Base-by-base conservation (phyloP, 2,797 vertebrate species). In the Atherinosoma microstoma region DNA sequence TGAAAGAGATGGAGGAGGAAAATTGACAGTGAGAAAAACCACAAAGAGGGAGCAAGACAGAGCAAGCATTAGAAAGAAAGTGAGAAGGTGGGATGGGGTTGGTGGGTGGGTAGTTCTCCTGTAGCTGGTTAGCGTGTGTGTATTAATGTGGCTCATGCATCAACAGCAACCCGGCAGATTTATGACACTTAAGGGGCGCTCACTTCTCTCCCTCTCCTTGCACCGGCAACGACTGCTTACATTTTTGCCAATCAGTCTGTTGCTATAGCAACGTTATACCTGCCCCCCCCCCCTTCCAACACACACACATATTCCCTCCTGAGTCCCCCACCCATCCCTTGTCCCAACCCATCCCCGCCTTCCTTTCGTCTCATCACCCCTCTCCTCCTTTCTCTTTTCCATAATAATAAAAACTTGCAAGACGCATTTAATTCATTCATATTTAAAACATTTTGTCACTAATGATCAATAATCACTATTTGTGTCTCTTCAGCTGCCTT, bases 191-290 rank as follows among this genome's bases (percentile, higher is more conserved):
- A 96, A 95, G 97, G 96, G 96, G 96, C 95, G 93, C 95, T 95
- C 96, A 96, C 95, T 96, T 96, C 94, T 82, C 84, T 64, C 82
- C 53, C 67, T 96, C 94, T 97, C 94, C 95, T 96, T 95, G 95
- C 93, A 95, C 95, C 95, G 94, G 94, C 95, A 93, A 96, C 96
- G 95, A 96, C 96, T 96, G 96, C 97, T 97, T 96, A 97, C 96
- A 97, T 97, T 98, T 97, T 97, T 97, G 96, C 97, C 97, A 99
- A 98, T 99, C 96, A 98, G 97, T 96, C 96, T 97, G 97, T 98
- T 98, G 96, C 97, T 93, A 97, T 97, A 95, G 96, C 91, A 94
- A 98, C 96, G 59, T 91, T 87, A 88, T 93, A 95, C 94, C 93
- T 95, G 94, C 94, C 94, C 86, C 79, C 82, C 82, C 64, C 61